Conservation (phyloP, 2,888 invertebrate genomes). For the Thereva unica region DNA sequence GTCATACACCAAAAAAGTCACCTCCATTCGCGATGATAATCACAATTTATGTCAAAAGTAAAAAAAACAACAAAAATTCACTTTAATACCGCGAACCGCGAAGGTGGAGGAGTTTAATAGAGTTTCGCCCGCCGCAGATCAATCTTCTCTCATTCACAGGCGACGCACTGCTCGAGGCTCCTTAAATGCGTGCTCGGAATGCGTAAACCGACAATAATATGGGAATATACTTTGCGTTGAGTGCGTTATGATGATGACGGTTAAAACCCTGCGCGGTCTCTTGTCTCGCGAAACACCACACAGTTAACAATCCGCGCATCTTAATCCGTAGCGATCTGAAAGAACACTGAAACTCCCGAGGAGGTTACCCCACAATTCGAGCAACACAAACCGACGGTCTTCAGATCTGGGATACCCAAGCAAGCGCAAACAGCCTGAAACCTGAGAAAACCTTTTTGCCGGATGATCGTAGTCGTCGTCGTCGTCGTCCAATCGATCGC, state of each 20-base stretch:
- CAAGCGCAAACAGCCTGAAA: neutral
- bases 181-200: too few relatives aligned
- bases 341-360: slow-evolving; percentile 38
- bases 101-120: neutral
- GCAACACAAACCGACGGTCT: slow-evolving; percentile 28
- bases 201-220: slow-evolving; percentile 4
- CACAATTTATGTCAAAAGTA: too few relatives aligned
- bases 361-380: slow-evolving; percentile 1
- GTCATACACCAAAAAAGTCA: too few relatives aligned
- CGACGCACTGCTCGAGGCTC: neutral
- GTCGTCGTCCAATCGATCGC: slow-evolving; percentile 37
- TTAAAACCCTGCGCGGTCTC: slow-evolving; percentile 3
- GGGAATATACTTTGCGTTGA: neutral
- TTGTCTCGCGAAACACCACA: neutral
- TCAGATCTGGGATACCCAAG: slow-evolving; percentile 1
- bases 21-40: too few relatives aligned
- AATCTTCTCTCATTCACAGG: neutral
- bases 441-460: slow-evolving; percentile 18
- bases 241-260: neutral
- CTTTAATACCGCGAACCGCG: neutral
- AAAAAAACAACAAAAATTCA: too few relatives aligned
- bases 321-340: slow-evolving; percentile 41
- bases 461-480: slow-evolving; percentile 16
- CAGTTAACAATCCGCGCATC: slow-evolving; percentile 29
- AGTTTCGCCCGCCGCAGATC: neutral